Evolutionary conservation across 2,888 invertebrate genomes (phyloP), one percentile per base, ranked within the genome.

Genomic region (Drosophila austrosaltans): DNA sequence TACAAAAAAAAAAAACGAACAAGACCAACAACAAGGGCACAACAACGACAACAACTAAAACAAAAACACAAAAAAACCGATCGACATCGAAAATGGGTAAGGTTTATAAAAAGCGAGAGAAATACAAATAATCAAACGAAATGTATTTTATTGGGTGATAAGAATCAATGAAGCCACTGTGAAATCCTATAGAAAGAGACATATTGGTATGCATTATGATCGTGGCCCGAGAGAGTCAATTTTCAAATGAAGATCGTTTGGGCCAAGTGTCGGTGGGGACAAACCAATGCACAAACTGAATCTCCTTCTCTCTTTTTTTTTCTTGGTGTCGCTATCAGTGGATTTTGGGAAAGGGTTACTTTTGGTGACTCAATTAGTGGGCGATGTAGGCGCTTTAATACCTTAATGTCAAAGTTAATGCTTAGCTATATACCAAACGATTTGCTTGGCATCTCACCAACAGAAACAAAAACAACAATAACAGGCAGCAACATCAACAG

Each of bases 111-210:
- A 78, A 79, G 87, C 89, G 82, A 82, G 89, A 87, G 76, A 87
- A 81, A 87, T 79, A 86, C 86, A 86, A 86, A 87, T 84, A 87
- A 90, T 87, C 90, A 87, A 90, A 87, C 83, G 86, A 90, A 91
- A 91, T 90, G 91, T 90, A 91, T 91, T 91, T 92, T 92, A 91
- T 91, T 87, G 90, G 91, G 92, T 91, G 91, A 91, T 92, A 92
- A 91, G 91, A 91, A 91, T 91, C 91, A 91, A 91, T 92, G 92
- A 91, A 92, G 91, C 91, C 91, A 91, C 92, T 90, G 48, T 48
- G 92, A 92, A 91, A 91, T 91, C 89, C 90, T 90, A 90, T 90
- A 90, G 91, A 90, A 90, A 90, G 91, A 91, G 91, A 90, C 90
- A 91, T 90, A 90, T 89, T 90, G 91, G 48, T 89, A 88, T 85